Base-by-base conservation (phyloP, 2,888 invertebrate species). In the Perithous albicinctus region DNA sequence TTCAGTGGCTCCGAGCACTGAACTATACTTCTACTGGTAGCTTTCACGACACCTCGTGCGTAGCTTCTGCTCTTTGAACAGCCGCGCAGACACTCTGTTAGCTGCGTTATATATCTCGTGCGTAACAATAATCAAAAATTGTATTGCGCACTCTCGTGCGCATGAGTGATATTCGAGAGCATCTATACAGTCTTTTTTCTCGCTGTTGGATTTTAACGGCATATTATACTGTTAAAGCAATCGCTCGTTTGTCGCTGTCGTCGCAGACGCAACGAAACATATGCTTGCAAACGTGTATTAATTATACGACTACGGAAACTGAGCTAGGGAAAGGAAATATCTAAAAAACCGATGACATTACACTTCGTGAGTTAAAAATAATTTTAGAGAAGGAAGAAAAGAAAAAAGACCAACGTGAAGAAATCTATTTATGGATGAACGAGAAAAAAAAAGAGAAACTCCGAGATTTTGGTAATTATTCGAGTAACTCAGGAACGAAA, bases 1-100 rank as follows among this genome's bases (percentile, higher is more conserved):
- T 74, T 63, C 38, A 63, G 61, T 63, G 48, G 63, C 48, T 70
- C 63, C 51, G 69, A 12, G 70, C 26, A 51, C 63, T 35, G 23
- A 56, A 66, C 51, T 48, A 20, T 32, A 26, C 7, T 7, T 26
- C 26, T 12, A 46, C 29, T 7, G 15, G 59, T 59, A 32, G 32
- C 59, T 59, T 59, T 59, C 59, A 35, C 59, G 35, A 56, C 29
- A 56, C 29, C 54, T 56, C 54, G 29, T 26, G 54, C 10, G 23
- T 26, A 12, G 29, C 29, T 5, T 26, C 26, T 56, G 29, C 29
- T 51, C 51, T 54, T 54, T 26, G 54, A 15, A 56, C 54, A 56
- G 54, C 29, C 54, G 29, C 23, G 48, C 29, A 12, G n/a, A 6
- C n/a, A 0, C 54, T n/a, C 26, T 41, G 26, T 23, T 26, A 51